phyloP scores from a whole-genome alignment of 2,797 vertebrate species.

The Bradypus variegatus region DNA sequence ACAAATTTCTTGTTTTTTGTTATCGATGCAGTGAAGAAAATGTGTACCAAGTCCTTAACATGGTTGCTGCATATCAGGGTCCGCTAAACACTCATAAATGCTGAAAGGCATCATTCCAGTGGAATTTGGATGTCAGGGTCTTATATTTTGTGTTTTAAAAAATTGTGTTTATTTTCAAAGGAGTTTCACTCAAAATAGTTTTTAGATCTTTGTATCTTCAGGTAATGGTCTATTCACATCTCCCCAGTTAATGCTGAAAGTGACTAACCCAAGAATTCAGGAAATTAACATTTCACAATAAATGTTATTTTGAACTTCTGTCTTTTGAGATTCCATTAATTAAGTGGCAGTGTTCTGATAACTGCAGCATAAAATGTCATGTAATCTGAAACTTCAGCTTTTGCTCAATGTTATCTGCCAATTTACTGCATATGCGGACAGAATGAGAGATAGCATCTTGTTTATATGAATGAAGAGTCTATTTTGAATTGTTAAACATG shows the following conservation, averaged over 20 bases:
- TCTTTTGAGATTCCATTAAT: neutral
- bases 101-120: neutral
- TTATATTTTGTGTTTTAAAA: slow-evolving; percentile 32
- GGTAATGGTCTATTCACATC: neutral
- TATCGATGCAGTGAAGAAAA: slow-evolving; percentile 10
- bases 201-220: slow-evolving; percentile 4
- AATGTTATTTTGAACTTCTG: slow-evolving; percentile 1
- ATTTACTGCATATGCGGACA: neutral
- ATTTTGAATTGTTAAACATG: slow-evolving; percentile 2
- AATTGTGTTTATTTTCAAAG: slow-evolving; percentile 5
- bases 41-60: neutral
- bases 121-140: neutral
- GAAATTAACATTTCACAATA: neutral
- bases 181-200: slow-evolving; percentile 19
- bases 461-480: slow-evolving; percentile 4
- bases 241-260: neutral
- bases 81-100: neutral
- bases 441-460: neutral
- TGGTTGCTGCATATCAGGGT: neutral
- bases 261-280: neutral
- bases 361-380: neutral
- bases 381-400: slow-evolving; percentile 2
- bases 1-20: neutral
- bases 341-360: neutral
- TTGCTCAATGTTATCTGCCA: neutral